These are phyloP conservation scores for Amphipoea lucens DNA, from an alignment of 2,888 invertebrate species.

Conservation along the genomic window DNA sequence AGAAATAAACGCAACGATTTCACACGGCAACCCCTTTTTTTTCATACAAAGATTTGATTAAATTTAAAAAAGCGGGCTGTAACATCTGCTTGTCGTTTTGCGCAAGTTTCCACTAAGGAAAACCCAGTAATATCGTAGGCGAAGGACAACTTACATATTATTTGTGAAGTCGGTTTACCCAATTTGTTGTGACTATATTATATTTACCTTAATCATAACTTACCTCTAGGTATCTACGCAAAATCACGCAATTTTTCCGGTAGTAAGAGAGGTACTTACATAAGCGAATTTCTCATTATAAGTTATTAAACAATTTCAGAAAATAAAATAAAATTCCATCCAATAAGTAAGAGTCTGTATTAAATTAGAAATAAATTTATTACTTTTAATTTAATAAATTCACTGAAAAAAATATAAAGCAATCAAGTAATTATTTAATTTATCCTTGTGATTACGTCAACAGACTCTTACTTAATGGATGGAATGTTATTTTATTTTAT, in stretches of 20 bases:
- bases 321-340: conserved; percentile 10
- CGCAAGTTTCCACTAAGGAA: conserved; percentile 45
- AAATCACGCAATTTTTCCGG: conserved; percentile 12
- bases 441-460: too few relatives aligned
- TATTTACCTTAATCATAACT: conserved; percentile 41
- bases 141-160: conserved; percentile 46
- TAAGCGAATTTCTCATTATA: conserved; percentile 38
- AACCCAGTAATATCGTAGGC: conserved; percentile 37
- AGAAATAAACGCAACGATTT: conserved; percentile 38
- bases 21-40: conserved; percentile 15
- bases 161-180: conserved; percentile 39
- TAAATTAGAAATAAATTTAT: too few relatives aligned
- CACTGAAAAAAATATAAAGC: too few relatives aligned
- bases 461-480: too few relatives aligned
- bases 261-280: not conserved
- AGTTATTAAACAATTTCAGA: conserved; percentile 24
- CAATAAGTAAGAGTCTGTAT: not conserved
- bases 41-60: conserved; percentile 56
- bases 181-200: conserved; percentile 27
- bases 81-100: conserved; percentile 55
- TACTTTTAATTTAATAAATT: too few relatives aligned
- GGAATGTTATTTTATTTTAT: too few relatives aligned
- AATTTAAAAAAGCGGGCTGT: conserved; percentile 56
- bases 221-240: not conserved
- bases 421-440: too few relatives aligned